Evolutionary conservation across 2,113 vertebrate species (phyloP).

Genomic region (Hymenochirus boettgeri): DNA sequence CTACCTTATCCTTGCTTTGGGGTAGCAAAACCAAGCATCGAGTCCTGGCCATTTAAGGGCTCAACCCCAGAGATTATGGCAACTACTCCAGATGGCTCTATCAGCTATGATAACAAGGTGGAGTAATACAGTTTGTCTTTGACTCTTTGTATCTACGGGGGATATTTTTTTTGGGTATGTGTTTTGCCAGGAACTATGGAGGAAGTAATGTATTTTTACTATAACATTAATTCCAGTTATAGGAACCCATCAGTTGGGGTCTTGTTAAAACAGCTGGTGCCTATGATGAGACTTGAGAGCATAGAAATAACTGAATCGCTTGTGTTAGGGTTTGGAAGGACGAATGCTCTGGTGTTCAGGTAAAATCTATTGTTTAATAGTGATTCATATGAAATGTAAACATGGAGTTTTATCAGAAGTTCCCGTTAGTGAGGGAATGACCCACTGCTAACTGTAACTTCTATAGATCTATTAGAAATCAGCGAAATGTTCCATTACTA

Average conservation of each 20-base stretch:
- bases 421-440: too few species aligned
- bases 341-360: slow-evolving; percentile 97
- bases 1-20: slow-evolving; percentile 96
- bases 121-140: not conserved
- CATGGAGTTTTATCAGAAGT: too few species aligned
- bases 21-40: slow-evolving; percentile 94
- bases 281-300: slow-evolving; percentile 95
- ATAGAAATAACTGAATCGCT: slow-evolving; percentile 96
- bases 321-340: slow-evolving; percentile 93
- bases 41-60: slow-evolving; percentile 91
- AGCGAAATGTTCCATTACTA: too few species aligned
- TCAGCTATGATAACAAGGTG: slow-evolving; percentile 92
- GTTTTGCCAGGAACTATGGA: too few species aligned
- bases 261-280: slow-evolving; percentile 91
- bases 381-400: too few species aligned
- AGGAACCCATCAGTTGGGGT: slow-evolving; percentile 93
- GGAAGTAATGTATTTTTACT: too few species aligned
- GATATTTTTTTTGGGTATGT: too few species aligned
- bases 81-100: slow-evolving; percentile 89
- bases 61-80: slow-evolving; percentile 95
- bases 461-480: too few species aligned
- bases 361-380: too few species aligned
- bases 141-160: too few species aligned
- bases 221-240: slow-evolving; percentile 72
- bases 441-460: too few species aligned